A percentile compares a stretch with the other conserved stretches of the same genome.
phyloP scores from a whole-genome alignment of 2,888 invertebrate species.

The Rhaphigaster nebulosa region DNA sequence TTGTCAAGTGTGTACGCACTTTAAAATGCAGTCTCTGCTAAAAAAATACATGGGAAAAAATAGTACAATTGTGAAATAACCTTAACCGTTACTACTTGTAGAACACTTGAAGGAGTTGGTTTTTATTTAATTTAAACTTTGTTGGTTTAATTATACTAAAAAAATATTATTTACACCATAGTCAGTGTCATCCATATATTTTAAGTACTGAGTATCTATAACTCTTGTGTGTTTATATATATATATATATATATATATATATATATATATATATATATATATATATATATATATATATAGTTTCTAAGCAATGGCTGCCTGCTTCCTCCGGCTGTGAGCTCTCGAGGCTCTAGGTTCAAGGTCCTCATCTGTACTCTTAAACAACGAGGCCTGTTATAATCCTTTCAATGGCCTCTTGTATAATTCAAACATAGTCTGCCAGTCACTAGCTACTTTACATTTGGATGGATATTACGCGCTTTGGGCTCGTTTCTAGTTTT shows the following conservation, averaged over 20 bases:
- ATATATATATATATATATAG: background rate
- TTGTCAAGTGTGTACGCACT: too few species aligned
- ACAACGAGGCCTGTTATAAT: slow-evolving; percentile 44
- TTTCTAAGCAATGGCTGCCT: background rate
- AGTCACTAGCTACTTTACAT: slow-evolving; percentile 30
- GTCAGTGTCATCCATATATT: too few species aligned
- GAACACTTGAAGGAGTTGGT: too few species aligned
- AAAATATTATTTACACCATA: too few species aligned
- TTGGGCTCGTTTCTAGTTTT: background rate
- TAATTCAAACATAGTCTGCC: slow-evolving; percentile 46
- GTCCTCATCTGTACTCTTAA: slow-evolving; percentile 41
- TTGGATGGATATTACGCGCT: slow-evolving; percentile 41
- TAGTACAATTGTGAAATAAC: too few species aligned
- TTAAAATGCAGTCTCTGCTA: too few species aligned
- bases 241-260: background rate
- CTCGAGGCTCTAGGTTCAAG: slow-evolving; percentile 15
- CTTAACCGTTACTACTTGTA: too few species aligned
- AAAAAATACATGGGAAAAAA: too few species aligned
- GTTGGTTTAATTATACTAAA: too few species aligned
- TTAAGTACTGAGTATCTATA: too few species aligned
- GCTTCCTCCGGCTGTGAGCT: background rate
- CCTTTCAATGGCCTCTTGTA: slow-evolving; percentile 38
- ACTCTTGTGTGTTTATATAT: too few species aligned
- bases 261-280: background rate
- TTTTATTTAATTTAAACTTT: too few species aligned